phyloP scores from a whole-genome alignment of 1,140 invertebrate species.

The Trachymyrmex cornetzi region DNA sequence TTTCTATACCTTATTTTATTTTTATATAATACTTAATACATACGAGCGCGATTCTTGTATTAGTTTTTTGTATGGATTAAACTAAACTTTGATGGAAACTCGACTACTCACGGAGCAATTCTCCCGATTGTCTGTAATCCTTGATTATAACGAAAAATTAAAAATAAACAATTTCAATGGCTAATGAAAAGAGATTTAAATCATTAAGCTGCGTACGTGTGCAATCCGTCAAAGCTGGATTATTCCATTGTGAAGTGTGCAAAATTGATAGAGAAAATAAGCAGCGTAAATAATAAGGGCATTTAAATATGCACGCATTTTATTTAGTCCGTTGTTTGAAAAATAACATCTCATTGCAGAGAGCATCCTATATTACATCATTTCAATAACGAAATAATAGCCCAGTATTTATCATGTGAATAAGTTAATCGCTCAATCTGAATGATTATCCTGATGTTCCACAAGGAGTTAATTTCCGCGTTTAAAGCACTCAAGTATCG shows the following conservation, averaged over 20 bases:
- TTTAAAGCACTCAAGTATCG: not conserved
- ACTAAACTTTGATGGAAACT: not conserved
- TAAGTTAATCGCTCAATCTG: constrained; percentile 13
- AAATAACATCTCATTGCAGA: constrained; percentile 11
- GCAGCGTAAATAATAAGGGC: not conserved
- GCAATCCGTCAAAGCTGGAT: not conserved
- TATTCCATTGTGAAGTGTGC: not conserved
- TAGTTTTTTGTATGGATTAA: not conserved
- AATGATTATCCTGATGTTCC: too few relatives aligned
- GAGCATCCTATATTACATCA: not conserved
- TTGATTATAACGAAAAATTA: constrained; percentile 9
- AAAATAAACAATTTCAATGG: not conserved
- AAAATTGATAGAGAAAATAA: not conserved
- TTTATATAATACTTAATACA: too few relatives aligned
- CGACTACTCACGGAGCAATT: not conserved
- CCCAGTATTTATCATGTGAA: not conserved
- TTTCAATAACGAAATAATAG: not conserved
- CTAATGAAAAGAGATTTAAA: constrained; percentile 6
- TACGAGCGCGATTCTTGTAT: too few relatives aligned
- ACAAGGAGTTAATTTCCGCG: constrained; percentile 10
- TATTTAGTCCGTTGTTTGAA: constrained; percentile 14
- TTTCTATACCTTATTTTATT: too few relatives aligned
- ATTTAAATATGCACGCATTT: not conserved
- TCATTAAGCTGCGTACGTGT: not conserved
- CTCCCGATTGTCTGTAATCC: not conserved